Percentiles rank a stretch among this genome's conserved stretches.
These are phyloP conservation scores for Autographa pulchrina DNA, from an alignment of 2,888 invertebrate genomes.

Conservation along the genomic window DNA sequence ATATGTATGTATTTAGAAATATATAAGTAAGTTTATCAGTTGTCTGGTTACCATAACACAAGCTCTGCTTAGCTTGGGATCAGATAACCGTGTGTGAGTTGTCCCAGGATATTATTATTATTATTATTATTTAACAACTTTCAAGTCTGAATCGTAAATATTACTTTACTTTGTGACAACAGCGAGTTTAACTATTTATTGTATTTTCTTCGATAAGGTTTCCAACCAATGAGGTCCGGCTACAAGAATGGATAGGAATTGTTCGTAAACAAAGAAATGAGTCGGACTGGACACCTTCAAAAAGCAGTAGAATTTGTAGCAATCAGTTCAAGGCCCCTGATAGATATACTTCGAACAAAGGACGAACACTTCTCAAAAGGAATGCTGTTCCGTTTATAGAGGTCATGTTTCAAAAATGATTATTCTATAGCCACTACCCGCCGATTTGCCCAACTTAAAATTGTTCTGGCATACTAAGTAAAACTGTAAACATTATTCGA, in stretches of 20 bases:
- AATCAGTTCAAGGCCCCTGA: slow-evolving; percentile 40
- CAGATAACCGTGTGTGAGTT: too few species aligned
- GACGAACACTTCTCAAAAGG: slow-evolving; percentile 23
- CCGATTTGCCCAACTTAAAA: neutral
- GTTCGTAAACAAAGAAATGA: slow-evolving; percentile 47
- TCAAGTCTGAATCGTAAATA: too few species aligned
- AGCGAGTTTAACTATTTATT: neutral
- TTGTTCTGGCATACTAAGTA: neutral
- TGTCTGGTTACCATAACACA: too few species aligned
- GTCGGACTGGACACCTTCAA: slow-evolving; percentile 43
- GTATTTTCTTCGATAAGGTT: slow-evolving; percentile 24
- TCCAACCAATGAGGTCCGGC: slow-evolving; percentile 37
- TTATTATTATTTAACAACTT: too few species aligned
- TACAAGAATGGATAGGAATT: slow-evolving; percentile 34
- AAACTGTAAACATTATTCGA: neutral
- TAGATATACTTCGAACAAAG: slow-evolving; percentile 43
- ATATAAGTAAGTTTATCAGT: too few species aligned
- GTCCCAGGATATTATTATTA: too few species aligned
- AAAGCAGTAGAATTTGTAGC: slow-evolving; percentile 42
- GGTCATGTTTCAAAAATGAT: too few species aligned
- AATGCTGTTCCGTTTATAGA: slow-evolving; percentile 16
- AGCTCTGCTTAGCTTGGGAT: too few species aligned
- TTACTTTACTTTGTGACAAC: too few species aligned
- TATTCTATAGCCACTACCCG: neutral
- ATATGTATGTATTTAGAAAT: too few species aligned